Percentiles rank a stretch among this genome's conserved stretches.
Conservation (phyloP, 2,888 invertebrate species). For the Pristionchus japonicus region DNA sequence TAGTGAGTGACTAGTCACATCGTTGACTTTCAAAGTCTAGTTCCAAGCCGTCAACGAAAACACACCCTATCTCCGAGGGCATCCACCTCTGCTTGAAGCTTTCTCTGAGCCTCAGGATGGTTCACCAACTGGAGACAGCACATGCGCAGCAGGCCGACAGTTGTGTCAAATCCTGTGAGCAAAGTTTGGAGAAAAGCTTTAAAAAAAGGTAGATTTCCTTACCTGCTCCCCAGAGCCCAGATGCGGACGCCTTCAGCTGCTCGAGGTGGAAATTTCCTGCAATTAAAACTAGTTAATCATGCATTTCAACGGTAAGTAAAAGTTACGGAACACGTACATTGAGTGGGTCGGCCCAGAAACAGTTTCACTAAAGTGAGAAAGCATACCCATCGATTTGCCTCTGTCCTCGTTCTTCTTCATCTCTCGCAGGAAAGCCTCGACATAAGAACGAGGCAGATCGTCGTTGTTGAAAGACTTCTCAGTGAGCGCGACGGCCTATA, state of each 20-base stretch:
- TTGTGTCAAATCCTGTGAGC: not conserved
- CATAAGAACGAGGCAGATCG: not conserved
- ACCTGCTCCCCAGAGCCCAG: not conserved
- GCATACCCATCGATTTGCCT: not conserved
- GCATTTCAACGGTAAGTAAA: no score
- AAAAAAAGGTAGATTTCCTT: not conserved
- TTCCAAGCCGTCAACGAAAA: not conserved
- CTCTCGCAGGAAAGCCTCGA: not conserved
- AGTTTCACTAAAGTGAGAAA: no score
- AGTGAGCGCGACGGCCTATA: no score
- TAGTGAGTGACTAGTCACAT: no score
- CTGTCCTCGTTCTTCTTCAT: not conserved
- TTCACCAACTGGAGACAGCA: not conserved
- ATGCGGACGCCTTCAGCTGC: not conserved
- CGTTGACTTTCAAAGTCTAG: not conserved
- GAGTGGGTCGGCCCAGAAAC: no score
- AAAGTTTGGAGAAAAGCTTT: not conserved
- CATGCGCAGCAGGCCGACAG: not conserved
- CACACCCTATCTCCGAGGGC: not conserved
- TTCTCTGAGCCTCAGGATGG: not conserved
- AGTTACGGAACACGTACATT: no score
- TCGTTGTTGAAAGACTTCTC: no score
- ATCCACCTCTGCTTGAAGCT: not conserved
- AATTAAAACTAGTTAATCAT: not conserved
- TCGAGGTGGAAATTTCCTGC: not conserved